phyloP scores from a whole-genome alignment of 92 coral and sea anemone genomes.

The Anthopleura xanthogrammica region DNA sequence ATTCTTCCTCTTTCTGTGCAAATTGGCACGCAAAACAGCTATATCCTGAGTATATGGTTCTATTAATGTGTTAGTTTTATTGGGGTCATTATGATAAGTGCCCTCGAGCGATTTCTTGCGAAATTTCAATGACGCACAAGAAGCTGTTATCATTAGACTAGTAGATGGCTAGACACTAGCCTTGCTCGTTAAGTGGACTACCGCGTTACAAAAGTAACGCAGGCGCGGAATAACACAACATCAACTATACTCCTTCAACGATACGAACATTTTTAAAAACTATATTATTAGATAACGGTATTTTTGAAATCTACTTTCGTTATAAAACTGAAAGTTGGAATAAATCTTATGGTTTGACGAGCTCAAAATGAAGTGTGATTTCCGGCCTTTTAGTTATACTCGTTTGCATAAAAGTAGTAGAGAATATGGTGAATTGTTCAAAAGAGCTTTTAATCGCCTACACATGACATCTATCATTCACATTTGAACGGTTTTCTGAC shows the following conservation, averaged over 20 bases:
- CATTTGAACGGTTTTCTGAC: neutral
- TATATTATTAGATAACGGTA: too few species aligned
- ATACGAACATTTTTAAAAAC: too few species aligned
- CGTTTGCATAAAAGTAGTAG: neutral
- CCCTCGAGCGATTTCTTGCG: neutral
- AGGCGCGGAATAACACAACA: neutral
- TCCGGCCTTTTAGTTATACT: neutral
- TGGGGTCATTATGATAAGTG: neutral
- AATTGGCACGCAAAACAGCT: neutral
- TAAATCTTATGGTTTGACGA: neutral
- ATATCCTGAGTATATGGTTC: neutral
- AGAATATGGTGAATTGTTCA: neutral
- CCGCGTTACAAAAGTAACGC: neutral
- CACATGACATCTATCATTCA: neutral
- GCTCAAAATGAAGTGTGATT: neutral
- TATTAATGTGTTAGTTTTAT: neutral
- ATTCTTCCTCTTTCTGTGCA: neutral
- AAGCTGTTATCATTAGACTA: neutral
- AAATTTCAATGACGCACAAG: constrained; percentile 1
- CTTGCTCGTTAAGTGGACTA: neutral
- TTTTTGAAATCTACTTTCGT: neutral
- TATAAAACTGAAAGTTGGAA: neutral
- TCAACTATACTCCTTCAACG: neutral
- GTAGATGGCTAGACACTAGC: neutral
- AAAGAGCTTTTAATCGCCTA: neutral